Evolutionary conservation across 2,888 invertebrate genomes (phyloP).

Genomic region (Atethmia centrago): DNA sequence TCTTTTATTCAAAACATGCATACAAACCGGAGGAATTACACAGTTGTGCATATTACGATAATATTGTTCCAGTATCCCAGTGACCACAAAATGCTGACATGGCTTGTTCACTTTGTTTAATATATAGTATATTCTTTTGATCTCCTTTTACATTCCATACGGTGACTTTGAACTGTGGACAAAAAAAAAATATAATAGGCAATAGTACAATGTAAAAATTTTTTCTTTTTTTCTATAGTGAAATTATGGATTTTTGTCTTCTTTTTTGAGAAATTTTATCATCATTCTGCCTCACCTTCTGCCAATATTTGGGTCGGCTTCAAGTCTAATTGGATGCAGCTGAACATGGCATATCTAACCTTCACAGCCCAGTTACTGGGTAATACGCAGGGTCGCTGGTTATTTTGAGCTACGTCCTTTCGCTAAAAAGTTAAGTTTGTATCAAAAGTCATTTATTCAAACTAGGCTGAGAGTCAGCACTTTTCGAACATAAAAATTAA

Average conservation of each 20-base stretch:
- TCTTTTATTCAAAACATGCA: constrained; percentile 12
- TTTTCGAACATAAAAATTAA: too few relatives aligned
- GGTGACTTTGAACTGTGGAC: constrained; percentile 33
- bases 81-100: constrained; percentile 63
- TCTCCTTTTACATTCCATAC: constrained; percentile 53
- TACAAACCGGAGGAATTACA: constrained; percentile 53
- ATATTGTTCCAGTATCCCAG: constrained; percentile 33
- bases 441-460: too few relatives aligned
- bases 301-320: too few relatives aligned
- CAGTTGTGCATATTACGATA: constrained; percentile 45
- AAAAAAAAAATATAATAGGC: too few relatives aligned
- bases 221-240: not conserved
- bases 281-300: not conserved
- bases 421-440: too few relatives aligned
- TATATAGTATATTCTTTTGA: constrained; percentile 57
- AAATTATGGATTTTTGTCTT: not conserved
- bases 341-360: too few relatives aligned
- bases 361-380: too few relatives aligned
- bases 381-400: too few relatives aligned
- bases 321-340: too few relatives aligned
- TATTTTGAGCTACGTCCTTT: too few relatives aligned
- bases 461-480: too few relatives aligned
- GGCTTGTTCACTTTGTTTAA: constrained; percentile 66
- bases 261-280: not conserved
- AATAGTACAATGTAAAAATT: too few relatives aligned